These are phyloP conservation scores for Drosophila mulleri DNA, from an alignment of 2,888 invertebrate species.

Conservation along the genomic window DNA sequence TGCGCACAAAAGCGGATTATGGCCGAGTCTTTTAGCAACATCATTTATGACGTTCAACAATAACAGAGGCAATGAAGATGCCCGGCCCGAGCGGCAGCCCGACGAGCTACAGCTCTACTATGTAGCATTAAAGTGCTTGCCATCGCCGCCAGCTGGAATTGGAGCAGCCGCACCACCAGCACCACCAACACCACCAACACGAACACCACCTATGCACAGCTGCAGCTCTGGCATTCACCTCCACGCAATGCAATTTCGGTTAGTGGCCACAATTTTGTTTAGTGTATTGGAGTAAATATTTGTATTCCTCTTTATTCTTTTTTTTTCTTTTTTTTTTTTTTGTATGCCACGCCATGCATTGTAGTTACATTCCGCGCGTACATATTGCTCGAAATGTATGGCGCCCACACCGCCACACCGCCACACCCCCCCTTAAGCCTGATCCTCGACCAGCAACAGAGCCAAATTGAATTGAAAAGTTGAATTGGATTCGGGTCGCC, in stretches of 20 bases:
- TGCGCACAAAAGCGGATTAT: constrained; percentile 81
- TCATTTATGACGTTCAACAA: constrained; percentile 76
- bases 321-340: constrained; percentile 28
- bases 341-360: constrained; percentile 40
- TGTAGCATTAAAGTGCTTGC: constrained; percentile 30
- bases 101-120: background rate
- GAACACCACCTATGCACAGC: constrained; percentile 1
- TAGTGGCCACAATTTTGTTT: constrained; percentile 78
- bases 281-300: constrained; percentile 67
- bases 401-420: background rate
- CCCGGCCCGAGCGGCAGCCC: constrained; percentile 15
- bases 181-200: background rate
- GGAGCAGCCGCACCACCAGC: constrained; percentile 16
- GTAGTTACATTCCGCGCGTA: constrained; percentile 49
- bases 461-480: constrained; percentile 58
- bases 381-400: background rate
- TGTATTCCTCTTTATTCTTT: too few relatives aligned
- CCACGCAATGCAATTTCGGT: constrained; percentile 71
- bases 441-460: background rate
- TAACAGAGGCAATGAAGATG: constrained; percentile 51
- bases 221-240: constrained; percentile 16
- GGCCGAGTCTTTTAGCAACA: constrained; percentile 74
- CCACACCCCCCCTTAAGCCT: constrained; percentile 1
- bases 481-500: constrained; percentile 55
- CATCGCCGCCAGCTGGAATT: constrained; percentile 25